Evolutionary conservation across 92 coral and sea anemone genomes (phyloP).

Genomic region (Palythoa heliodiscus): DNA sequence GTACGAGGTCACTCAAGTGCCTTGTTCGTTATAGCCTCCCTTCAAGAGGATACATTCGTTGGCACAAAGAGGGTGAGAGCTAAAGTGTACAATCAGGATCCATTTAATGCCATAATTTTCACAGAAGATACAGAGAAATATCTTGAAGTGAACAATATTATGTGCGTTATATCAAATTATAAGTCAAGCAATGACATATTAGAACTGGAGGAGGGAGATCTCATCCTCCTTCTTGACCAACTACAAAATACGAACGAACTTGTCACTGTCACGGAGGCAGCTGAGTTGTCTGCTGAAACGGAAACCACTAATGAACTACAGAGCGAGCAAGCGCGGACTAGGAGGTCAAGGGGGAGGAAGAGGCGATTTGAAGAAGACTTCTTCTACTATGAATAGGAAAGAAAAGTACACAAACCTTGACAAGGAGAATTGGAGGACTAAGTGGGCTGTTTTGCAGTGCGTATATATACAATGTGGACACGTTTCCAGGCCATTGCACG

Average conservation of each 20-base stretch:
- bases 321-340: conserved; percentile 30
- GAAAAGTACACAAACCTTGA: conserved; percentile 22
- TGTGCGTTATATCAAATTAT: conserved; percentile 62
- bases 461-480: no score
- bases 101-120: conserved; percentile 67
- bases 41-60: conserved; percentile 64
- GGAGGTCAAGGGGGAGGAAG: conserved; percentile 67
- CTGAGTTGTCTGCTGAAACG: conserved; percentile 61
- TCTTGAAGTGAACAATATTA: conserved; percentile 63
- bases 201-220: conserved; percentile 62
- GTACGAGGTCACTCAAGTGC: no score
- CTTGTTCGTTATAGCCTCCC: conserved; percentile 56
- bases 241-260: conserved; percentile 69
- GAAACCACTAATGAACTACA: conserved; percentile 59
- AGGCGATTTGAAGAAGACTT: conserved; percentile 66
- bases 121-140: conserved; percentile 65
- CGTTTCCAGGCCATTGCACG: no score
- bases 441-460: no score
- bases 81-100: conserved; percentile 63
- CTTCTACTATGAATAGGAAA: conserved; percentile 63
- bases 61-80: conserved; percentile 55
- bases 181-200: conserved; percentile 57
- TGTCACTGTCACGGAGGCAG: conserved; percentile 66
- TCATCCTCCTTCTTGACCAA: conserved; percentile 70
- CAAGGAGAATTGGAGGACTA: no score